Evolutionary conservation across 2,888 invertebrate species (phyloP).

Genomic region (Nudaria mundana): DNA sequence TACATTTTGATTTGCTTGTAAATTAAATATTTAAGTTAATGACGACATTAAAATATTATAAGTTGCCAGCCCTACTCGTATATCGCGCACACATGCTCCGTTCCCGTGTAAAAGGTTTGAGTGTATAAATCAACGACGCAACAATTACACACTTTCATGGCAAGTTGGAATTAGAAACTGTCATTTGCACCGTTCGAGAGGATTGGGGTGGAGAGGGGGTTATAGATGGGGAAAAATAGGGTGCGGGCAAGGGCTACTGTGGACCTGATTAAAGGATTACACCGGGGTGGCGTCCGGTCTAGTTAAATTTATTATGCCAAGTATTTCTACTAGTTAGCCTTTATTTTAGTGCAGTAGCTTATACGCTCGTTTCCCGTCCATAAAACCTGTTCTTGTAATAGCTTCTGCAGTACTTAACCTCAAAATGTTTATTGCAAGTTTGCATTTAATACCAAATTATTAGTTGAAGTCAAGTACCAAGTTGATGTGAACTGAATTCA

Average conservation of each 20-base stretch:
- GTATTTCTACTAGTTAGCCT: constrained; percentile 74
- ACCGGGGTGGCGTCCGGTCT: constrained; percentile 73
- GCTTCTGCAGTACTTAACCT: background rate
- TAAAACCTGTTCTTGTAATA: background rate
- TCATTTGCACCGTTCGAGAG: constrained; percentile 81
- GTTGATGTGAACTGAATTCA: no score
- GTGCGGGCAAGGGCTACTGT: constrained; percentile 76
- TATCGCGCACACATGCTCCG: constrained; percentile 54
- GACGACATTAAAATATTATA: constrained; percentile 15
- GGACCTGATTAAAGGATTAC: constrained; percentile 81
- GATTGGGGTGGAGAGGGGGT: constrained; percentile 40
- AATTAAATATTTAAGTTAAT: no score
- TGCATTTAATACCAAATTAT: background rate
- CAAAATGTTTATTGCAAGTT: background rate
- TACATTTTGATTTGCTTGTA: no score
- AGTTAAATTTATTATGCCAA: constrained; percentile 79
- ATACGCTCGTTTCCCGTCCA: constrained; percentile 22
- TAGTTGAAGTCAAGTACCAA: background rate
- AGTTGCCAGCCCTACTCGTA: constrained; percentile 39
- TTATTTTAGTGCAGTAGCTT: constrained; percentile 36
- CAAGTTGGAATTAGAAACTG: constrained; percentile 82
- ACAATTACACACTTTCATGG: constrained; percentile 82
- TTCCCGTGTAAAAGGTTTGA: constrained; percentile 65
- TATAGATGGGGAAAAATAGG: constrained; percentile 72
- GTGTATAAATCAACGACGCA: constrained; percentile 79